Evolutionary conservation across 2,113 vertebrate genomes (phyloP).

Genomic region (Camelus bactrianus): DNA sequence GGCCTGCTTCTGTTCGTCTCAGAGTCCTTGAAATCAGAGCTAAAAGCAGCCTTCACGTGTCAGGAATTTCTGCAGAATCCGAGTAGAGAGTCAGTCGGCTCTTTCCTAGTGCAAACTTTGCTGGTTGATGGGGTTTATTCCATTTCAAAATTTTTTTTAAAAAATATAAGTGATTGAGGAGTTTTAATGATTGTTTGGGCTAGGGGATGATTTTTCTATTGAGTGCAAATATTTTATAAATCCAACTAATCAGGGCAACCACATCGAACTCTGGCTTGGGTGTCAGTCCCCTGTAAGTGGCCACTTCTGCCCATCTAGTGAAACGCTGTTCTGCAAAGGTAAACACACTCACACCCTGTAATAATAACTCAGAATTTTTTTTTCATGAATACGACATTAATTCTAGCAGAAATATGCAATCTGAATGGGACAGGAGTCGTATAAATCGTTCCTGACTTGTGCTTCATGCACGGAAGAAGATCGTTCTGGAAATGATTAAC

Average conservation of each 20-base stretch:
- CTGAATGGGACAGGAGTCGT: conserved; percentile 18
- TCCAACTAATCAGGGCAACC: neutral
- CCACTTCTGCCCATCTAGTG: neutral
- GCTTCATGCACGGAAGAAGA: conserved; percentile 38
- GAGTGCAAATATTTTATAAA: neutral
- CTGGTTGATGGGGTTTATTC: neutral
- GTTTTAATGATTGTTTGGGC: neutral
- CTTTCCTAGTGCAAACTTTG: neutral
- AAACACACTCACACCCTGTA: neutral
- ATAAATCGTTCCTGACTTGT: conserved; percentile 14
- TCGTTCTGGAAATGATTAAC: conserved; percentile 23
- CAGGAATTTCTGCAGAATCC: neutral
- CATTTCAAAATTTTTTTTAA: neutral
- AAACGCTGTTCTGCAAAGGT: neutral
- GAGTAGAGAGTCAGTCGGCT: neutral
- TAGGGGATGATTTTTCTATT: neutral
- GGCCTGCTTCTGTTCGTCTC: neutral
- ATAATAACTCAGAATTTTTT: neutral
- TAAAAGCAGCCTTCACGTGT: neutral
- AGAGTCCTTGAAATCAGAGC: neutral
- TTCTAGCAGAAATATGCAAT: neutral
- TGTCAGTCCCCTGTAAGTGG: neutral
- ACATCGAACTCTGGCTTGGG: neutral
- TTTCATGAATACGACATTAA: neutral
- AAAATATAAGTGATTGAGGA: neutral